Evolutionary conservation across 2,797 vertebrate genomes (phyloP).

Genomic region (Orestias chungarensis): DNA sequence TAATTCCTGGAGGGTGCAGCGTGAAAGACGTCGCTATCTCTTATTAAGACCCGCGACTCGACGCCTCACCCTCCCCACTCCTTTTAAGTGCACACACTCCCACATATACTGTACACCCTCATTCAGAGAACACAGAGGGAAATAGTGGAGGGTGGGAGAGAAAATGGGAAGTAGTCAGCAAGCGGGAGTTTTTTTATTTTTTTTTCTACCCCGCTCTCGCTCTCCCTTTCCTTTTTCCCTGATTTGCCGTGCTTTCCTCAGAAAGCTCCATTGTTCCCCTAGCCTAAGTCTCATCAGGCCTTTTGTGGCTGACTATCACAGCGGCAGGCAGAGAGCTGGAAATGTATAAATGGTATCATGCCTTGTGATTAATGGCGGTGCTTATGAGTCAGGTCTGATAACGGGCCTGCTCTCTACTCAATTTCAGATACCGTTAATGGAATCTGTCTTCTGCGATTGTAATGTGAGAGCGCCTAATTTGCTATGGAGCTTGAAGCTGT

Average conservation of each 20-base stretch:
- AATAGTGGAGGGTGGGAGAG: conserved; percentile 62
- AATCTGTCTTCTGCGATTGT: conserved; percentile 99
- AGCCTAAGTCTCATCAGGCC: conserved; percentile 99
- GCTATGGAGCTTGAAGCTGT: conserved; percentile 99
- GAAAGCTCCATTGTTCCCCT: conserved; percentile 99
- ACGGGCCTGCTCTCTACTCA: conserved; percentile 99
- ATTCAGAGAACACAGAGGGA: conserved; percentile 64
- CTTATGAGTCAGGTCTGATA: conserved; percentile 99
- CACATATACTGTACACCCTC: conserved; percentile 47
- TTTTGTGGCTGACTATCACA: conserved; percentile 99
- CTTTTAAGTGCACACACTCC: conserved; percentile 38
- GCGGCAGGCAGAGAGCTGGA: conserved; percentile 99
- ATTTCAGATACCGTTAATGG: conserved; percentile 99
- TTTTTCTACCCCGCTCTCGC: conserved; percentile 64
- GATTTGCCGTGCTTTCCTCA: conserved; percentile 99
- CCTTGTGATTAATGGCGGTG: conserved; percentile 99
- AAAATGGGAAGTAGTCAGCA: conserved; percentile 79
- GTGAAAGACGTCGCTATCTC: conserved; percentile 76
- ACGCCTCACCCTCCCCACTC: conserved; percentile 54
- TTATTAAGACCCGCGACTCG: conserved; percentile 77
- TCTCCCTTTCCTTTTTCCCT: conserved; percentile 82
- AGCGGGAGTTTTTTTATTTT: conserved; percentile 74
- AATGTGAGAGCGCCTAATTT: conserved; percentile 99
- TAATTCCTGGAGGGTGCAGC: conserved; percentile 76
- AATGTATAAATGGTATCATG: conserved; percentile 99